phyloP scores from a whole-genome alignment of 1,140 invertebrate species.

The Mamestra configurata region DNA sequence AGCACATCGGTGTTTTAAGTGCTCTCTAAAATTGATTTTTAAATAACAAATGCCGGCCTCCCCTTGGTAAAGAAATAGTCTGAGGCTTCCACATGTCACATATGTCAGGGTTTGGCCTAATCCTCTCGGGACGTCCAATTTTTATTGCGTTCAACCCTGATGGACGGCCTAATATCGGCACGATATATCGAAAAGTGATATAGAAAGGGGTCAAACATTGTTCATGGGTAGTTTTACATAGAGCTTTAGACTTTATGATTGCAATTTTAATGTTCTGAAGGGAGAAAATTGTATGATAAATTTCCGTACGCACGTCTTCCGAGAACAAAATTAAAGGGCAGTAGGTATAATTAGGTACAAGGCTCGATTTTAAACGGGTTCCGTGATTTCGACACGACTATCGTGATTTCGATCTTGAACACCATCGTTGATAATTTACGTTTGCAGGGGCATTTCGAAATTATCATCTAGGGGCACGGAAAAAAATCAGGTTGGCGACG shows the following conservation, averaged over 20 bases:
- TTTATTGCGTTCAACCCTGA: slow-evolving; percentile 83
- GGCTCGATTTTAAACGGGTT: slow-evolving; percentile 53
- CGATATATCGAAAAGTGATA: slow-evolving; percentile 73
- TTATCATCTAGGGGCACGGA: slow-evolving; percentile 65
- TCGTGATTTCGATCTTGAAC: slow-evolving; percentile 66
- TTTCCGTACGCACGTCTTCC: slow-evolving; percentile 25
- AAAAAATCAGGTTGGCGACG: slow-evolving; percentile 64
- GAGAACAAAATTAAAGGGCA: slow-evolving; percentile 61
- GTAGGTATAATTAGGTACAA: slow-evolving; percentile 61
- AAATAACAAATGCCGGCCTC: slow-evolving; percentile 68
- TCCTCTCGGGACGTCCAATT: slow-evolving; percentile 81
- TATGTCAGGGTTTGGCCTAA: slow-evolving; percentile 85
- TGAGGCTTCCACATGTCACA: slow-evolving; percentile 82
- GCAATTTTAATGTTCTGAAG: slow-evolving; percentile 26
- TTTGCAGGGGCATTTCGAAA: slow-evolving; percentile 61
- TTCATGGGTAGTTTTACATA: slow-evolving; percentile 50
- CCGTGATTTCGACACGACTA: slow-evolving; percentile 60
- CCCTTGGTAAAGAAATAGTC: slow-evolving; percentile 74
- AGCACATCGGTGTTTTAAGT: slow-evolving; percentile 62
- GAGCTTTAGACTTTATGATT: slow-evolving; percentile 38
- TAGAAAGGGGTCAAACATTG: slow-evolving; percentile 71
- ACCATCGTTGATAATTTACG: slow-evolving; percentile 66
- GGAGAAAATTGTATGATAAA: slow-evolving; percentile 9
- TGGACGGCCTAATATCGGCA: slow-evolving; percentile 80
- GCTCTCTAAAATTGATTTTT: slow-evolving; percentile 78